Conservation (phyloP, 1,140 invertebrate genomes). For the Pseudomyrmex concolor region DNA sequence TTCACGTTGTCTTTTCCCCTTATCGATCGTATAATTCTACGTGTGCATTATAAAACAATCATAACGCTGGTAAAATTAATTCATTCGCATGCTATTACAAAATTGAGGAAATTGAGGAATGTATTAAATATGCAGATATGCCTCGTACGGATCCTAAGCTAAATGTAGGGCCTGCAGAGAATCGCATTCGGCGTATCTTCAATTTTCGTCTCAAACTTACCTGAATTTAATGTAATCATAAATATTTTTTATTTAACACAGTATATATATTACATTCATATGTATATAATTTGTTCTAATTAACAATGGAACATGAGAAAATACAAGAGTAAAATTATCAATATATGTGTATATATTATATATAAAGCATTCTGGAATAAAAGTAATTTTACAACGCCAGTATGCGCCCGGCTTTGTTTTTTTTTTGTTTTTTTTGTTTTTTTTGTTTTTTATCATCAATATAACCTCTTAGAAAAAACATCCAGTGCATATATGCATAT, state of each 20-base stretch:
- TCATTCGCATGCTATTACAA: neutral
- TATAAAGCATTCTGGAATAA: neutral
- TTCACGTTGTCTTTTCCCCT: neutral
- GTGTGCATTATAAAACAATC: neutral
- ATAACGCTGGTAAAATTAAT: neutral
- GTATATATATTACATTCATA: neutral
- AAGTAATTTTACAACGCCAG: conserved; percentile 10
- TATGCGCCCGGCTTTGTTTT: conserved; percentile 4
- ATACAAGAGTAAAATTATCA: neutral
- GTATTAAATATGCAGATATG: conserved; percentile 74
- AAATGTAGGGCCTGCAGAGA: conserved; percentile 81
- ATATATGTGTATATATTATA: neutral
- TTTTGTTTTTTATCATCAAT: conserved; percentile 34
- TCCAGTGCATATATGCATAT: conserved; percentile 74
- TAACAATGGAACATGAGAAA: neutral
- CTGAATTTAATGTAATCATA: neutral
- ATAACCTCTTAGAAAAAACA: conserved; percentile 75
- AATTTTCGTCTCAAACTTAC: neutral
- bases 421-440: conserved; percentile 26
- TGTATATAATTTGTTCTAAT: neutral
- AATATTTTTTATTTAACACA: neutral
- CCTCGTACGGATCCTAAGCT: conserved; percentile 76
- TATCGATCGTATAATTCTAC: neutral
- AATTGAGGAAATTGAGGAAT: neutral
- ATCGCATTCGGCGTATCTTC: conserved; percentile 78